These are phyloP conservation scores for Pygoscelis adeliae DNA, from an alignment of 2,113 vertebrate species.

Conservation along the genomic window DNA sequence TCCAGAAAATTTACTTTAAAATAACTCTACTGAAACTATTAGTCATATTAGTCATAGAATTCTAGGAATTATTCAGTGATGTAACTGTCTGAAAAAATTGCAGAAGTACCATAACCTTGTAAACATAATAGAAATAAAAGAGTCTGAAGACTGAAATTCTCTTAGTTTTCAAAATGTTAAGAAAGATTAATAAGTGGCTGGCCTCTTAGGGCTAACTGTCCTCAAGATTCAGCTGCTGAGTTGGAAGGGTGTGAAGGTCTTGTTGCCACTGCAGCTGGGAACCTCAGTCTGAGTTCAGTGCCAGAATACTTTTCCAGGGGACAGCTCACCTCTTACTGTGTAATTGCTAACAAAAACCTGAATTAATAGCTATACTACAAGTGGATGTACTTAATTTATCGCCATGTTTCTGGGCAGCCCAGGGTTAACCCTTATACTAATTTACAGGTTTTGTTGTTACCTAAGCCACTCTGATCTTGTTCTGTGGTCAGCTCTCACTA, in stretches of 20 bases:
- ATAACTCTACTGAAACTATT: not conserved
- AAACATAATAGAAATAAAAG: not conserved
- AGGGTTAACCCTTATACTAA: not conserved
- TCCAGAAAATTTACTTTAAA: not conserved
- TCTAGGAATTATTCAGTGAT: not conserved
- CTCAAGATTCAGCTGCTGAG: not conserved
- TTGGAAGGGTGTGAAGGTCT: not conserved
- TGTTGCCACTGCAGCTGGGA: not conserved
- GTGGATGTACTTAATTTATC: not conserved
- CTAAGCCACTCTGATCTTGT: not conserved
- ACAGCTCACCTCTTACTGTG: not conserved
- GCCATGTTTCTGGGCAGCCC: not conserved
- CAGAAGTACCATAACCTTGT: not conserved
- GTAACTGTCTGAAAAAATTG: not conserved
- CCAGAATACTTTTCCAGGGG: not conserved
- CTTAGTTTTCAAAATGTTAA: not conserved
- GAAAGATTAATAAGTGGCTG: not conserved
- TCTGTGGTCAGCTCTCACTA: not conserved
- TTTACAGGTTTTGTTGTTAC: not conserved
- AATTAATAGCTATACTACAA: not conserved
- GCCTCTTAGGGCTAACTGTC: not conserved
- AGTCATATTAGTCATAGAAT: not conserved
- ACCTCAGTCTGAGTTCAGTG: not conserved
- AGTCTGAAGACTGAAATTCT: not conserved
- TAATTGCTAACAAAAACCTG: not conserved